Evolutionary conservation across 2,113 vertebrate genomes (phyloP), one percentile per base, ranked within the genome.

Genomic region (Hiodon tergisus): DNA sequence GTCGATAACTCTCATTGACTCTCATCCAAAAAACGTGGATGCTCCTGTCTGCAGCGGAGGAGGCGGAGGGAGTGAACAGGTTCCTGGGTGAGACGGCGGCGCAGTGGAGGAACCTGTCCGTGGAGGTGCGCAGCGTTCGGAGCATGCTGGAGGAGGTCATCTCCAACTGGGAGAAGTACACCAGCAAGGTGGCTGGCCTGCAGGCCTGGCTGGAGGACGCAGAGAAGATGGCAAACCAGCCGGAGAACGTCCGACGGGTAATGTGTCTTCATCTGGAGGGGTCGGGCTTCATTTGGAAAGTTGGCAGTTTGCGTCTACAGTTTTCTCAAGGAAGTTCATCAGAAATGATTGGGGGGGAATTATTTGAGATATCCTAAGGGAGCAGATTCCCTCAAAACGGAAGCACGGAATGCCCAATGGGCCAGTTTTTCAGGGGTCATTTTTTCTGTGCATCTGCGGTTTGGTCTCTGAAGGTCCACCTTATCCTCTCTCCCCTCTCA

Each of bases 71-170:
- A 9, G 94, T 96, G 63, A 91, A 89, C 78, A 90, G 92, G 75
- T 97, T 97, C 83, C 91, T 97, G 91, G 93, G 78, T 47, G 96
- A 98, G 67, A 94, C 95, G 74, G 92, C 94, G 9, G 90, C 89
- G n/a, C 96, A 97, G 83, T 97, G 96, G 96, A 89, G 93, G 81
- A 95, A 96, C 69, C 89, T 98, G 47, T 95, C 95, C 0, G 94
- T 98, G 81, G 96, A 98, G 52, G 92, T 98, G 16, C 91, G 95
- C 78, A 97, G 96, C 1, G 95, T 97, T 65, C 88, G 92, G 78
- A 97, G 95, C 86, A 98, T 98, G 96, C 87, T 98, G 80, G 94
- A 98, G 79, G 95, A 98, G 84, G 96, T 98, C 48, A 86, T 97
- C 55, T 86, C 93, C 57, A 97, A 96, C 83, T 98, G 96, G 96